These are phyloP conservation scores for Carcina quercana DNA, from an alignment of 2,888 invertebrate genomes.

Conservation along the genomic window DNA sequence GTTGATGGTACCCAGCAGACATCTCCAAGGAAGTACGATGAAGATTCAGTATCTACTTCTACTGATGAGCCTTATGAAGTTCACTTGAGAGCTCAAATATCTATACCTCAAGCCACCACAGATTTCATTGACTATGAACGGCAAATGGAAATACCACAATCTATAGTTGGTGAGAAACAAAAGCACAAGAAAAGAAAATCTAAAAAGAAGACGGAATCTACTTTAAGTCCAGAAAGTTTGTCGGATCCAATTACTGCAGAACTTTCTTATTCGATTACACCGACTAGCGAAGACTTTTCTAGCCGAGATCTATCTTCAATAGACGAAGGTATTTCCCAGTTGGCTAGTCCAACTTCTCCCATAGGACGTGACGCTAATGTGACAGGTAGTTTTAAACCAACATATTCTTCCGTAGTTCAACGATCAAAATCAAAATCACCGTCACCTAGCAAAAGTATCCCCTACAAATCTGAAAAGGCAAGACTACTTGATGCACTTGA, in stretches of 20 bases:
- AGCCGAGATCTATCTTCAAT: constrained; percentile 54
- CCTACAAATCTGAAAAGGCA: constrained; percentile 46
- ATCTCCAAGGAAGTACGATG: constrained; percentile 72
- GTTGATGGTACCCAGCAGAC: constrained; percentile 62
- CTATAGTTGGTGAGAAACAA: constrained; percentile 44
- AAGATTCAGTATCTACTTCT: constrained; percentile 64
- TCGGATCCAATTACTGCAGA: constrained; percentile 68
- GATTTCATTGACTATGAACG: constrained; percentile 60
- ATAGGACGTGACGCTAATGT: constrained; percentile 23
- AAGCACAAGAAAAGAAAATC: constrained; percentile 55
- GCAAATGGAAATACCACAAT: constrained; percentile 36
- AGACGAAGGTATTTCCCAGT: constrained; percentile 64
- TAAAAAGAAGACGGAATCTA: constrained; percentile 55
- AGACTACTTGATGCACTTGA: constrained; percentile 50
- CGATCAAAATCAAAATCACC: constrained; percentile 67
- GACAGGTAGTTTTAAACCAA: constrained; percentile 35
- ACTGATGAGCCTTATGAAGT: constrained; percentile 76
- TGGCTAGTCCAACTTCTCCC: constrained; percentile 38
- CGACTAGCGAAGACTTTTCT: constrained; percentile 60
- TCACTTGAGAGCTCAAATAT: constrained; percentile 74
- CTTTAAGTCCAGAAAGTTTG: constrained; percentile 58
- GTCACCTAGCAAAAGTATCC: constrained; percentile 49
- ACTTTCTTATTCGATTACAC: constrained; percentile 56
- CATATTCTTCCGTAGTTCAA: constrained; percentile 67
- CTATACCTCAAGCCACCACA: constrained; percentile 61